Evolutionary conservation across 2,888 invertebrate genomes (phyloP), one percentile per base, ranked within the genome.

Genomic region (Leuctra nigra): DNA sequence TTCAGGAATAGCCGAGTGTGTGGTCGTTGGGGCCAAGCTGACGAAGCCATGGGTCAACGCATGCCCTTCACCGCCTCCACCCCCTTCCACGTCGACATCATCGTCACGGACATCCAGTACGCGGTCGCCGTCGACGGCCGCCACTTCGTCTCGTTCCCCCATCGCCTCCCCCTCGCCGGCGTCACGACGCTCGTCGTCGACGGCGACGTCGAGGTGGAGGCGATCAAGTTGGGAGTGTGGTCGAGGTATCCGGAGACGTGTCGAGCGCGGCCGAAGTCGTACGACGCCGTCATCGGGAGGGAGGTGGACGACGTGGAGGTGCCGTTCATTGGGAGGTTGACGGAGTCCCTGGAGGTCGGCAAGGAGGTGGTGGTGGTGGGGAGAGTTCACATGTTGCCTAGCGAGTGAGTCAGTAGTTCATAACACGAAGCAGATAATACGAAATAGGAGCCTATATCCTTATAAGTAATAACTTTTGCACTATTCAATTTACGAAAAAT

Each of bases 291-390:
- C 6, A 16, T 9, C 6, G 16, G 39, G 14, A n/a, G n/a, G n/a
- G n/a, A 11, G 18, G 39, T 39, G 4, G 16, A 6, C 18, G 39
- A 39, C 4, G n/a, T 39, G 18, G 39, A 16, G 3, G 39, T 39
- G 39, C 39, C 39, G 39, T 39, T 39, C 39, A 11, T 39, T n/a
- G 39, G 39, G n/a, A n/a, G n/a, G n/a, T 20, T 39, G 18, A 16
- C 39, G 39, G 39, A 11, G 13, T 18, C 39, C 7, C 39, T 39
- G 16, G 14, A 7, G 39, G 2, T 20, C 39, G 39, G 39, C 39
- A 39, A 39, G 39, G 39, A 39, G 39, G 6, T 39, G 39, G 14
- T 39, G 13, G 39, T 39, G 18, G 39, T 18, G 16, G 39, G 39
- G 39, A 39, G 20, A 39, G 39, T 39, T 16, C 18, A 39, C 18